phyloP scores from a whole-genome alignment of 1,140 invertebrate species.

The Trachelipus rathkii region DNA sequence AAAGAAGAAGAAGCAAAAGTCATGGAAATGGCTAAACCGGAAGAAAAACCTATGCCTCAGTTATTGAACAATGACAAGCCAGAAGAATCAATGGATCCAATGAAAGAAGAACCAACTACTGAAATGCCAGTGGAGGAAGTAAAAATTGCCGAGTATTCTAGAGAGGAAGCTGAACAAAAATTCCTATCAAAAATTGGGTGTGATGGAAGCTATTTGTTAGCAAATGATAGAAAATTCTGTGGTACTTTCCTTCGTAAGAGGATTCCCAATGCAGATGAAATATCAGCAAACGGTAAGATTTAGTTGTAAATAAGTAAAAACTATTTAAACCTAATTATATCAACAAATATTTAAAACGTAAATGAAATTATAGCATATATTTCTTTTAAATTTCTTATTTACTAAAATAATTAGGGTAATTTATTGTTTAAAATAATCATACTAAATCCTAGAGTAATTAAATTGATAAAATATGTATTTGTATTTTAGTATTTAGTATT shows the following conservation, averaged over 20 bases:
- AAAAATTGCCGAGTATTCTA: background rate
- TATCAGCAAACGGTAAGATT: background rate
- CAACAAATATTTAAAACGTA: no score
- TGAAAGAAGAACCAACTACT: background rate
- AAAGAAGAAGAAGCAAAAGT: background rate
- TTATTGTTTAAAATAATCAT: no score
- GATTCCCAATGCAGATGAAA: background rate
- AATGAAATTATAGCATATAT: no score
- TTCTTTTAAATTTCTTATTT: no score
- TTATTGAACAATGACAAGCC: no score
- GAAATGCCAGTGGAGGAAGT: background rate
- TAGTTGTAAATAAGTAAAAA: no score
- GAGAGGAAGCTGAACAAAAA: background rate
- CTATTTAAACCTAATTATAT: no score
- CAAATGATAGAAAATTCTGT: background rate
- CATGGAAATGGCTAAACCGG: background rate
- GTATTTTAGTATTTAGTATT: no score
- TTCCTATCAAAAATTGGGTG: background rate
- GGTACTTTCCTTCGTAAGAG: background rate
- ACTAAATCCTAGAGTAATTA: no score
- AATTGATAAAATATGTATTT: no score
- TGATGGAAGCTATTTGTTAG: background rate
- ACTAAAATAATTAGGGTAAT: no score
- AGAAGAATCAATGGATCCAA: background rate
- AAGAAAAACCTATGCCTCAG: background rate